Evolutionary conservation across 2,113 vertebrate species (phyloP).

Genomic region (Gila orcuttii): DNA sequence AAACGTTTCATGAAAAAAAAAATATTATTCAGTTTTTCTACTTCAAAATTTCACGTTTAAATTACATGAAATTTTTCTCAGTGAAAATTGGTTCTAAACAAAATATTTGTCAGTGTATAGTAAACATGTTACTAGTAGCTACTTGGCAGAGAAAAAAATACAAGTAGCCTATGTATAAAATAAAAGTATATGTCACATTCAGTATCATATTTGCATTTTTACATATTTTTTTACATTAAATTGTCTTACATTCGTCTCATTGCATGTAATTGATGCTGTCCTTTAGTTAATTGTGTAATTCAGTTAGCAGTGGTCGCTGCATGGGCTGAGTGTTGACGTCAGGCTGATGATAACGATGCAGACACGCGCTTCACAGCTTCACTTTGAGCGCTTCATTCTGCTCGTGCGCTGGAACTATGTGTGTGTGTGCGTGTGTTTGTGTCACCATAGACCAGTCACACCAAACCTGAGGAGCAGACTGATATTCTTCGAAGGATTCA

Average conservation of each 20-base stretch:
- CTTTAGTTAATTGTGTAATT: background rate
- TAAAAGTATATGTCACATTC: background rate
- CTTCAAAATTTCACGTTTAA: no score
- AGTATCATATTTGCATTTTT: background rate
- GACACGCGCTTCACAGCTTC: conserved; percentile 14
- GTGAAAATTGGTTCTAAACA: no score
- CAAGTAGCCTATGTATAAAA: background rate
- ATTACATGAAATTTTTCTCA: no score
- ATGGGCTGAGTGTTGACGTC: conserved; percentile 41
- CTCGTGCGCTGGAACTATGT: background rate
- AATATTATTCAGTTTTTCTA: no score
- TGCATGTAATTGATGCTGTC: background rate
- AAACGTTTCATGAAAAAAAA: no score
- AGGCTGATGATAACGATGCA: background rate
- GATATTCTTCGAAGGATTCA: background rate
- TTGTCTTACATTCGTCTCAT: background rate
- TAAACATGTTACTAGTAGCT: no score
- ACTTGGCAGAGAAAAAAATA: background rate
- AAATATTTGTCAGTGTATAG: no score
- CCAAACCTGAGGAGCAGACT: background rate
- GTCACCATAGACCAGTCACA: background rate
- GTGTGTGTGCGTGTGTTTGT: background rate
- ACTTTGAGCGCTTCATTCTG: conserved; percentile 34
- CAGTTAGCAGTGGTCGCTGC: background rate
- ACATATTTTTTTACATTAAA: no score